Evolutionary conservation across 2,888 invertebrate genomes (phyloP), one percentile per base, ranked within the genome.

Genomic region (Thereva unica): DNA sequence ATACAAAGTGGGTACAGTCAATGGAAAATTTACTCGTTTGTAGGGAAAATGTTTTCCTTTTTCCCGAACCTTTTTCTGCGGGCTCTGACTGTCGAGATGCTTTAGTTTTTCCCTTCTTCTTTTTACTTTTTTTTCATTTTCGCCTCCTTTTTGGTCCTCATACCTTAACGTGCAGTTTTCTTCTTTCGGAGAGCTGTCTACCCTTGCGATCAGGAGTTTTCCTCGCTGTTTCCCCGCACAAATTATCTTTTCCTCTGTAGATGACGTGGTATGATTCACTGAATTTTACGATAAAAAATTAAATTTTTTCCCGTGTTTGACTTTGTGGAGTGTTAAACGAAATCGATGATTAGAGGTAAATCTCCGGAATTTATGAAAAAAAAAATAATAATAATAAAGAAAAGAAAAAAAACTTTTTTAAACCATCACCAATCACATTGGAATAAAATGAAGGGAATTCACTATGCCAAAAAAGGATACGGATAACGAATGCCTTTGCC

Each of bases 11-110:
- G 61, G 50, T 61, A 61, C 49, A 61, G 61, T 61, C 61, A 61
- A 61, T 61, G 61, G 61, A 50, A 61, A 61, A 61, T 61, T 61
- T 61, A 61, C 61, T 61, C 61, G 61, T 61, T 61, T 61, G 61
- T 61, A 61, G 61, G 61, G 61, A 61, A 61, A 61, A 61, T 61
- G 61, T 61, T 61, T 61, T 61, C 61, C 61, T 61, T 61, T 61
- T 61, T 50, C 49, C 61, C 50, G 61, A 61, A 50, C 61, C 61
- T 61, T 61, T 61, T 61, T 61, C 61, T 50, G 61, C 35, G 61
- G 61, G 61, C 49, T 61, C 61, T 35, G 50, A 50, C 61, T 61
- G 61, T 61, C 61, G 61, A 61, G 50, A 61, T 61, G 49, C 50
- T 49, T 61, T 61, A 61, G 49, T 61, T 61, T 50, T 61, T 50